phyloP scores from a whole-genome alignment of 2,113 vertebrate genomes.

The Crypturellus undulatus region DNA sequence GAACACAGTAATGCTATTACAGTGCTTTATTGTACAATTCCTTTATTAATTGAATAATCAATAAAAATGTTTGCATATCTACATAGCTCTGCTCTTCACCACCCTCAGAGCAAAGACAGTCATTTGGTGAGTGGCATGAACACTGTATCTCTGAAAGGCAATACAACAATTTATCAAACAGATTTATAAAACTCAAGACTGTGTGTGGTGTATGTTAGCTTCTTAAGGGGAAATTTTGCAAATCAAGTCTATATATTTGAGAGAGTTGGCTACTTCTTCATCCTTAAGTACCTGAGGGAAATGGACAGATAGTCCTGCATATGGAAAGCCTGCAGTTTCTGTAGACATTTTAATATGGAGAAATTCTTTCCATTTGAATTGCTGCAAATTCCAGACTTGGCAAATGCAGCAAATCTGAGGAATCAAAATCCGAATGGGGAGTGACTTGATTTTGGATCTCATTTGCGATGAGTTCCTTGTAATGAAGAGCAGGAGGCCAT shows the following conservation, averaged over 20 bases:
- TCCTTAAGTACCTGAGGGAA: slow-evolving; percentile 14
- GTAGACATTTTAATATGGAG: slow-evolving; percentile 22
- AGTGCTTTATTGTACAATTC: background rate
- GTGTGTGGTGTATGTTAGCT: background rate
- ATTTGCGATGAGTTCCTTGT: background rate
- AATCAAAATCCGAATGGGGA: background rate
- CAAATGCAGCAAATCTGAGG: background rate
- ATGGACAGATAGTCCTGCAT: background rate
- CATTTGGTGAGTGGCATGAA: background rate
- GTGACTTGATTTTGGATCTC: background rate
- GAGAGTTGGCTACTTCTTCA: background rate
- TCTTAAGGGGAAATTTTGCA: background rate
- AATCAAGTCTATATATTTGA: background rate
- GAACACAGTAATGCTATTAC: background rate
- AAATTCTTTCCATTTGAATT: background rate
- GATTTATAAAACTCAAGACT: background rate
- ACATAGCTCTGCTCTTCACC: background rate
- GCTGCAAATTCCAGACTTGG: slow-evolving; percentile 6
- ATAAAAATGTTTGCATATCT: background rate
- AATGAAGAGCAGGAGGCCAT: background rate
- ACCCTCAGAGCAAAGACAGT: background rate
- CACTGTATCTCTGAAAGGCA: background rate
- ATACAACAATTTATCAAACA: background rate
- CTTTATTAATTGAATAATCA: background rate
- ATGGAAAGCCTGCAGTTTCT: slow-evolving; percentile 2